Conservation (phyloP, 2,113 vertebrate genomes). For the Prionailurus viverrinus region DNA sequence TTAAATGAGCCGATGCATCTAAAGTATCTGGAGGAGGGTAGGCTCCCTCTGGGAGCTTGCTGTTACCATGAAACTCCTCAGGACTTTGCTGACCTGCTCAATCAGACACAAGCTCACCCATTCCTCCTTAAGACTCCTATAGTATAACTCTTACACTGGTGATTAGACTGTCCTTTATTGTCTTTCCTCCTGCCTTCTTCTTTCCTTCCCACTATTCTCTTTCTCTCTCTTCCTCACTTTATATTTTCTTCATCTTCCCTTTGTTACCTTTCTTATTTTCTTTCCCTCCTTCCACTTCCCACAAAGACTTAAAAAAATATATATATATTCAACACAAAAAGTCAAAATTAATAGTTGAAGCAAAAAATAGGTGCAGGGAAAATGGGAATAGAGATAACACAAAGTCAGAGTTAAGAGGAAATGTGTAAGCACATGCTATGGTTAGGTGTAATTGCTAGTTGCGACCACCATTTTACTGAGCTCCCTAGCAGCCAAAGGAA, state of each 20-base stretch:
- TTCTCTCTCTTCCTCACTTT: neutral
- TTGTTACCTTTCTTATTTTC: neutral
- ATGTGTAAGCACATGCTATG: neutral
- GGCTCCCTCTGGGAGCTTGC: neutral
- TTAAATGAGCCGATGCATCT: neutral
- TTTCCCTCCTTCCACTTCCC: neutral
- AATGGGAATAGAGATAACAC: neutral
- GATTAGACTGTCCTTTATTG: neutral
- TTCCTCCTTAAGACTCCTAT: neutral
- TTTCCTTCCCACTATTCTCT: neutral
- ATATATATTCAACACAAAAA: neutral
- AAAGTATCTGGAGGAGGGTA: neutral
- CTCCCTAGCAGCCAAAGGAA: conserved; percentile 55
- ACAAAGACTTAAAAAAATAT: neutral
- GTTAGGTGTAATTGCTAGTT: neutral
- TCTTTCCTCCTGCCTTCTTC: neutral
- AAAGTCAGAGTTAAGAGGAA: neutral
- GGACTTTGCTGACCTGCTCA: neutral
- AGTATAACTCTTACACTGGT: neutral
- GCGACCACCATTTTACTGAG: conserved; percentile 2
- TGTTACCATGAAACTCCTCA: neutral
- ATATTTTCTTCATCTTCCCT: neutral
- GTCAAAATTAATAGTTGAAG: conserved; percentile 43
- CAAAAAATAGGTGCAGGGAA: neutral
- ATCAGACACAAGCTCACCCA: neutral